A percentile compares a stretch with the other conserved stretches of the same genome.
These are phyloP conservation scores for Thera britannica DNA, from an alignment of 2,888 invertebrate genomes.

Conservation along the genomic window DNA sequence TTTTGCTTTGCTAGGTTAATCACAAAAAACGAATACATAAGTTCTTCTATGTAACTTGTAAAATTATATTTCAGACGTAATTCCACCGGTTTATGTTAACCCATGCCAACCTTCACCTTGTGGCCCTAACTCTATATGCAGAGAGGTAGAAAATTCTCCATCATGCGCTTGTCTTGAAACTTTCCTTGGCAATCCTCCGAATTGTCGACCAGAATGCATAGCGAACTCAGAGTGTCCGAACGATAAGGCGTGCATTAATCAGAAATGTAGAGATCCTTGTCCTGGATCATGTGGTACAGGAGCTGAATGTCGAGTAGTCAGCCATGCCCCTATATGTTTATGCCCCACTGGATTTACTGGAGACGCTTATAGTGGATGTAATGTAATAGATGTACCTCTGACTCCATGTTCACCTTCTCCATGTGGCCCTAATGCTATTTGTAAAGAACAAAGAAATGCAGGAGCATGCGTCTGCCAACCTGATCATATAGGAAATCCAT, in stretches of 20 bases:
- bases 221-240: constrained; percentile 90
- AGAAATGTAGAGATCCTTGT: constrained; percentile 91
- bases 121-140: constrained; percentile 89
- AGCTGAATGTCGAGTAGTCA: constrained; percentile 89
- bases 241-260: constrained; percentile 88
- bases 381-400: constrained; percentile 73
- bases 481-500: constrained; percentile 90
- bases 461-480: constrained; percentile 88
- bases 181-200: constrained; percentile 88
- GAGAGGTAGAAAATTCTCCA: constrained; percentile 85
- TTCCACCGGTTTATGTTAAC: constrained; percentile 63
- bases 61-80: constrained; percentile 57
- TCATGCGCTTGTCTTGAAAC: constrained; percentile 90
- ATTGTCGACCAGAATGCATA: constrained; percentile 90
- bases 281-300: constrained; percentile 89
- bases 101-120: constrained; percentile 91
- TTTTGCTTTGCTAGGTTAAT: neutral
- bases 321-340: constrained; percentile 90
- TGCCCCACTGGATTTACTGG: constrained; percentile 87
- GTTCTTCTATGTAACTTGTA: neutral
- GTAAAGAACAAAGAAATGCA: constrained; percentile 87
- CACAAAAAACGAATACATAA: neutral
- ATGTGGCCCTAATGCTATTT: constrained; percentile 90
- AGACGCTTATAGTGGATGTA: constrained; percentile 86
- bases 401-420: constrained; percentile 89